Evolutionary conservation across 1,140 invertebrate genomes (phyloP).

Genomic region (Ganaspis sp.): DNA sequence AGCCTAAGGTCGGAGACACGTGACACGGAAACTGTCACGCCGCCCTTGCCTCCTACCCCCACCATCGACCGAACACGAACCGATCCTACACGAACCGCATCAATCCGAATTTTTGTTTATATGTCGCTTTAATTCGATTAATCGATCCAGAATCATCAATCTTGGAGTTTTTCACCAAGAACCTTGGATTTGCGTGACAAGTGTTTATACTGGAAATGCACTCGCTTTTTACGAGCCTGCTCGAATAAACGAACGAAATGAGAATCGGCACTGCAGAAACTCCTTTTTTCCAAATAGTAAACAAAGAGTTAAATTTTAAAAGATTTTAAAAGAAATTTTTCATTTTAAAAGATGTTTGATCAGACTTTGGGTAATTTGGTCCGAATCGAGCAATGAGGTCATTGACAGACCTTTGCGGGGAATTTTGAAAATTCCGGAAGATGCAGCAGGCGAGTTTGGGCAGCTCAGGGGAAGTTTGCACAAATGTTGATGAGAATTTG

Average conservation of each 20-base stretch:
- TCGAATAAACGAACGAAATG: not conserved
- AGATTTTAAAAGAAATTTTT: no score
- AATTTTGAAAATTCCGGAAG: conserved; percentile 37
- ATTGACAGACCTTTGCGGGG: not conserved
- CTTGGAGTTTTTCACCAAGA: not conserved
- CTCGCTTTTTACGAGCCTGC: not conserved
- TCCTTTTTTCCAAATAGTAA: not conserved
- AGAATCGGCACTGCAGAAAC: conserved; percentile 1
- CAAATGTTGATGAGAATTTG: not conserved
- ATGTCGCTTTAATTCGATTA: conserved; percentile 6
- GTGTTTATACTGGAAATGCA: conserved; percentile 19
- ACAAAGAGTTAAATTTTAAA: not conserved
- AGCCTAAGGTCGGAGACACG: conserved; percentile 73
- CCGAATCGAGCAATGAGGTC: conserved; percentile 26
- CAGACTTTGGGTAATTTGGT: conserved; percentile 5
- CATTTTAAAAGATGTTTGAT: no score
- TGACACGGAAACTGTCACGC: conserved; percentile 76
- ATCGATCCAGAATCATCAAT: not conserved
- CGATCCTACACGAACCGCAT: conserved; percentile 38
- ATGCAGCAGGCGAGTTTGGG: conserved; percentile 45
- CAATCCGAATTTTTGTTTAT: conserved; percentile 39
- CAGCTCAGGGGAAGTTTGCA: conserved; percentile 29
- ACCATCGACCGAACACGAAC: conserved; percentile 42
- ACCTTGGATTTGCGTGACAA: conserved; percentile 1
- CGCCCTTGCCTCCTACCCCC: conserved; percentile 67